Base-by-base conservation (phyloP, 2,797 vertebrate species). In the Lutjanus campechanus region DNA sequence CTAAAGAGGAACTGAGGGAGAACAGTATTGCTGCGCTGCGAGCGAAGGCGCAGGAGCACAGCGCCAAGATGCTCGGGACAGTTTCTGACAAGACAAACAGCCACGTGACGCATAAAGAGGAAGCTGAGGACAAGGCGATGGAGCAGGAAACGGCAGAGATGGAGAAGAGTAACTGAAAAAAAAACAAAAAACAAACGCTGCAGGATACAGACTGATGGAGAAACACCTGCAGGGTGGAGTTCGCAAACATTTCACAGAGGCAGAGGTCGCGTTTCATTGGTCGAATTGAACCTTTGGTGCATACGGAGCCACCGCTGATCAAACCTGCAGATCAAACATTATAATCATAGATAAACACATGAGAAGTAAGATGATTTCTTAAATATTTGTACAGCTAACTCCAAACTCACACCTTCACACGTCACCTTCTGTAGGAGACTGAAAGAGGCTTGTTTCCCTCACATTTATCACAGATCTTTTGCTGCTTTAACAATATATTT, bases 1-100 rank as follows among this genome's bases (percentile, higher is more conserved):
- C 98, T 77, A 97, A 97, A 91, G 98, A 99, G 93, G 97, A 98
- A 94, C 96, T 99, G 94, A 96, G 98, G 92, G 98, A 99, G 94
- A 98, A 97, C 96, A 99, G 98, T 93, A 99, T 99, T 51, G 98
- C 98, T 0, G 97, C 92, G 22, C 97, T 99, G 91, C 95, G 98
- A 88, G 98, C 98, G 62, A 97, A 98, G 96, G 98, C 98, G 50
- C 97, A 97, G 95, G 97, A 98, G 95, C 98, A 99, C 96, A 98
- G 96, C 85, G 98, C 97, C 89, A 98, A 98, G 94, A 97, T 99
- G 93, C 96, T 98, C 82, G 96, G 95, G 88, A 97, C 96, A 82
- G 96, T 95, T 56, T 73, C 96, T 0, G 92, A 96, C 2, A 89
- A 84, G 71, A 77, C 91, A 0, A 64, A 79, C 29, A 12, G 59